These are phyloP conservation scores for Mus spretus DNA, from an alignment of 2,797 vertebrate species.

Conservation along the genomic window DNA sequence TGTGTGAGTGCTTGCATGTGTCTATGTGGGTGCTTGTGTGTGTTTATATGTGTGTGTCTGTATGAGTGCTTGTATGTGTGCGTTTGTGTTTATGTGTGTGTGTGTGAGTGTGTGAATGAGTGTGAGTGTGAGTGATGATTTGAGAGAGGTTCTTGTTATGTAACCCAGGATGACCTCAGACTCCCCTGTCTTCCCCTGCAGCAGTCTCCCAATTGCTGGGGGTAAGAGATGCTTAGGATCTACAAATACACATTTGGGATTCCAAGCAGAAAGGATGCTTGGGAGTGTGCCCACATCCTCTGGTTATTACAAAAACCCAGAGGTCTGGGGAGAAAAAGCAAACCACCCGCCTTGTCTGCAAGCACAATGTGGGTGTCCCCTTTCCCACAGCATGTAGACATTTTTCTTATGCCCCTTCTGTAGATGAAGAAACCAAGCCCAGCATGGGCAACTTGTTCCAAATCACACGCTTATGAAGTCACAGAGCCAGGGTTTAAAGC, in stretches of 20 bases:
- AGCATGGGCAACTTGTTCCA: not conserved
- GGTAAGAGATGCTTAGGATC: not conserved
- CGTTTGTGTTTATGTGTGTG: not conserved
- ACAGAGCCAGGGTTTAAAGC: constrained; percentile 1
- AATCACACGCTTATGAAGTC: not conserved
- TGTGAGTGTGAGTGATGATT: not conserved
- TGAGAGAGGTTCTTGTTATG: not conserved
- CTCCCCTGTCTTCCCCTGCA: not conserved
- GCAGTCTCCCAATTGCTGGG: not conserved
- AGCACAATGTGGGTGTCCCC: not conserved
- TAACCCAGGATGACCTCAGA: not conserved
- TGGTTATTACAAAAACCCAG: not conserved
- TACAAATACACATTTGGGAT: not conserved
- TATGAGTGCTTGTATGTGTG: not conserved
- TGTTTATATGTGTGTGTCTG: not conserved
- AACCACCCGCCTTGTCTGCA: not conserved
- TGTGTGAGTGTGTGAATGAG: not conserved
- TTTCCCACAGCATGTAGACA: not conserved
- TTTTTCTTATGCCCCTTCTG: not conserved
- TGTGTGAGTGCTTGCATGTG: not conserved
- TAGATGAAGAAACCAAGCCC: constrained; percentile 8
- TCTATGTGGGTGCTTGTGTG: not conserved
- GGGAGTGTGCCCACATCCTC: not conserved
- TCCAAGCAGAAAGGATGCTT: not conserved
- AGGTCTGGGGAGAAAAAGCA: not conserved